phyloP scores from a whole-genome alignment of 1,140 invertebrate species.

The Neotoxoptera formosana region DNA sequence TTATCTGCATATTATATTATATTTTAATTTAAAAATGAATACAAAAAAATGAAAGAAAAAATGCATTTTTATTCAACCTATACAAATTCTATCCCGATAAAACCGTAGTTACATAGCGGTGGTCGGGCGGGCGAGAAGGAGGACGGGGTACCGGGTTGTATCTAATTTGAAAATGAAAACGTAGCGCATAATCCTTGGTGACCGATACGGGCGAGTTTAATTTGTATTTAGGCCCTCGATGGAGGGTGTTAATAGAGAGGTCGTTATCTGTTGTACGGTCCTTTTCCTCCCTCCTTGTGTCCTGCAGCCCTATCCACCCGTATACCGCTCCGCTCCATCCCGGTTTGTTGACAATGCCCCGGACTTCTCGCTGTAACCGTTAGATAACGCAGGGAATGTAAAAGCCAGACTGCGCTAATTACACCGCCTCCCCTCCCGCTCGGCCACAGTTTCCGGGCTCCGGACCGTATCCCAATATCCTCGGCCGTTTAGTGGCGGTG shows the following conservation, averaged over 20 bases:
- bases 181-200: conserved; percentile 55
- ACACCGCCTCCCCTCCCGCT: neutral
- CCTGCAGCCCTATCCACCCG: neutral
- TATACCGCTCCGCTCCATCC: neutral
- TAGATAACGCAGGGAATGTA: conserved; percentile 44
- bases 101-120: neutral
- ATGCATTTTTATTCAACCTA: conserved; percentile 33
- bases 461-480: conserved; percentile 54
- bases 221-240: conserved; percentile 57
- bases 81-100: conserved; percentile 39
- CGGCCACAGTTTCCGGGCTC: neutral
- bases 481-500: conserved; percentile 42
- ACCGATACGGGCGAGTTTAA: conserved; percentile 58
- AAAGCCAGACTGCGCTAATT: conserved; percentile 57
- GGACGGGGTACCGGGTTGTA: neutral
- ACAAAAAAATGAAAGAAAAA: neutral
- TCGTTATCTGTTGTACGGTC: conserved; percentile 58
- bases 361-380: conserved; percentile 57
- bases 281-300: conserved; percentile 34
- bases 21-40: conserved; percentile 50
- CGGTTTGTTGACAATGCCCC: conserved; percentile 52
- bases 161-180: conserved; percentile 58
- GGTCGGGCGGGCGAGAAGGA: neutral
- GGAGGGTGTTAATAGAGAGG: conserved; percentile 58
- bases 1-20: conserved; percentile 42